Base-by-base conservation (phyloP, 2,113 vertebrate species). In the Sinosuthora webbiana region DNA sequence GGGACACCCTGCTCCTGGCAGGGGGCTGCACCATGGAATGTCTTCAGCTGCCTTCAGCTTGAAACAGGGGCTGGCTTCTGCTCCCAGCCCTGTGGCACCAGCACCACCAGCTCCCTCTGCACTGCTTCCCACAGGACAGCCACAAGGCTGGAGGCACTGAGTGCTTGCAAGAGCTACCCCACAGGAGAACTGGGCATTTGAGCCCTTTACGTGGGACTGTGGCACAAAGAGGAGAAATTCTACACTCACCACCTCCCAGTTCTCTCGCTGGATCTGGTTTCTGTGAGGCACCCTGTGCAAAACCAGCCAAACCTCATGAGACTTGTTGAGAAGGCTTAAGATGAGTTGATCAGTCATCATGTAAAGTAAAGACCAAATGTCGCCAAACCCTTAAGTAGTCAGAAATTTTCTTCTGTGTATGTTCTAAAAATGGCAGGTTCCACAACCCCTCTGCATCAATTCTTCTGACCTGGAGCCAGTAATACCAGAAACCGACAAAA, bases 61-160 rank as follows among this genome's bases (percentile, higher is more conserved):
- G 7, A n/a, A 57, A 56, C 7, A 15, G 30, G 37, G 8, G 17
- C 63, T 57, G 28, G 22, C 28, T 90, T 19, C 68, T 31, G 20
- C 18, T 47, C 45, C 55, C 50, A 56, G 64, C 15, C 59, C 56
- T 0, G 4, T 37, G 56, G 41, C 71, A 62, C 33, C 64, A 71
- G 4, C 25, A 28, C 39, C 69, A 31, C 6, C 56, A 53, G 24
- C 22, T 88, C 63, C 55, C 37, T 44, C 42, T 0, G 0, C 1
- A 3, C 21, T 7, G 10, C 5, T 1, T 22, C 18, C 63, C 1
- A 1, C n/a, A 47, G 90, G 30, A 47, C 6, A 4, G 57, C 35
- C 60, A 30, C 31, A 6, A 7, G 33, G 13, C 59, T 28, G 60
- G 42, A 42, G 44, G 52, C 4, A 12, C 21, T 0, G 15, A 33